Evolutionary conservation across 92 coral and sea anemone species (phyloP).

Genomic region (Epizoanthus stellaris): DNA sequence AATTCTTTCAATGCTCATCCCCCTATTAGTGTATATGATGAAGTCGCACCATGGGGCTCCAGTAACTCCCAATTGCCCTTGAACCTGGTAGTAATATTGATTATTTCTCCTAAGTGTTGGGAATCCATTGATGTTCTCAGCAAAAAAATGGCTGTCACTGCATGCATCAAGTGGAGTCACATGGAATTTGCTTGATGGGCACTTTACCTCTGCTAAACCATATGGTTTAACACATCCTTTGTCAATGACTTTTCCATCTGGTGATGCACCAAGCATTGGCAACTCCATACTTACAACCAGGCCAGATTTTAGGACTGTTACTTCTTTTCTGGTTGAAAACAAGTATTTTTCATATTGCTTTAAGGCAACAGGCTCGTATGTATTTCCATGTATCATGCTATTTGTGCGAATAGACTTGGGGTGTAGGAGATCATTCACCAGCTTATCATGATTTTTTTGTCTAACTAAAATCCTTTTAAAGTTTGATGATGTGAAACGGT

Average conservation of each 20-base stretch:
- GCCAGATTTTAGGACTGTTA: slow-evolving; percentile 58
- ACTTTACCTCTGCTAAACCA: slow-evolving; percentile 77
- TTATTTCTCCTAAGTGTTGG: slow-evolving; percentile 61
- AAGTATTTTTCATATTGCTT: slow-evolving; percentile 62
- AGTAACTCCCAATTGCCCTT: slow-evolving; percentile 72
- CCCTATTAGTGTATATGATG: slow-evolving; percentile 66
- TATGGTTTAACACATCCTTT: slow-evolving; percentile 57
- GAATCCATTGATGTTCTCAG: slow-evolving; percentile 55
- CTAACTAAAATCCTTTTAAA: slow-evolving; percentile 51
- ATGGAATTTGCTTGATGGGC: slow-evolving; percentile 66
- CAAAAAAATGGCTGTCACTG: slow-evolving; percentile 57
- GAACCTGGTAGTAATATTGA: slow-evolving; percentile 72
- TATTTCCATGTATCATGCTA: slow-evolving; percentile 59
- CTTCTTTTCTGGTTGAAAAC: slow-evolving; percentile 57
- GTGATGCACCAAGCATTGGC: slow-evolving; percentile 68
- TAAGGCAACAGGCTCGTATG: slow-evolving; percentile 66
- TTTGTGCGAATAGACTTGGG: slow-evolving; percentile 57
- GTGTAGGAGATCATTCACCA: slow-evolving; percentile 55
- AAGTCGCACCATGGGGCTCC: slow-evolving; percentile 74
- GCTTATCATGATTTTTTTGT: slow-evolving; percentile 61
- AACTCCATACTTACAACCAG: slow-evolving; percentile 56
- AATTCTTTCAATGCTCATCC: slow-evolving; percentile 74
- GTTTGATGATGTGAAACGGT: slow-evolving; percentile 73
- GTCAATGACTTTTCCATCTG: slow-evolving; percentile 82
- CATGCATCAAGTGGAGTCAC: slow-evolving; percentile 85